phyloP scores from a whole-genome alignment of 1,140 invertebrate species.

The Hycleus phaleratus region DNA sequence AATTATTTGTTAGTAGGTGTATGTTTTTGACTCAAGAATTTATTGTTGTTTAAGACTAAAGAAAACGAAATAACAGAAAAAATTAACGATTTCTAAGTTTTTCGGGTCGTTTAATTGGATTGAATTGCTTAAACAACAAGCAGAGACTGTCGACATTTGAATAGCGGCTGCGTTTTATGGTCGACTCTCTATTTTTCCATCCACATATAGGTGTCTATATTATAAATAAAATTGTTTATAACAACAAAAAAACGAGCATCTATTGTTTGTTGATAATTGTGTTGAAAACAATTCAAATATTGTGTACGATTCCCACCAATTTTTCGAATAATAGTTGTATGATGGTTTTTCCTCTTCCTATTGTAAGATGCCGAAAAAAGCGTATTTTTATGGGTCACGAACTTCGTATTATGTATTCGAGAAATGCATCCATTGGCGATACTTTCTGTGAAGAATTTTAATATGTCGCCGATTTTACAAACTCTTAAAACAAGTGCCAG shows the following conservation, averaged over 20 bases:
- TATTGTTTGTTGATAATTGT: too few species aligned
- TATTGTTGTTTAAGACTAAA: slow-evolving; percentile 30
- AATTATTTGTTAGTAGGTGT: slow-evolving; percentile 23
- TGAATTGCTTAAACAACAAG: slow-evolving; percentile 31
- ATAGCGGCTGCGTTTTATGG: slow-evolving; percentile 37
- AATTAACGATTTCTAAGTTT: slow-evolving; percentile 38
- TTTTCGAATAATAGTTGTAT: too few species aligned
- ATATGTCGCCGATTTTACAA: slow-evolving; percentile 39
- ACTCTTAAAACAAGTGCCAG: slow-evolving; percentile 41
- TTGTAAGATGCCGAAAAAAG: background rate
- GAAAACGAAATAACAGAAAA: slow-evolving; percentile 8
- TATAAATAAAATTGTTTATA: too few species aligned
- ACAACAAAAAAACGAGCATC: too few species aligned
- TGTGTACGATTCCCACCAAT: too few species aligned
- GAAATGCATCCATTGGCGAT: slow-evolving; percentile 26
- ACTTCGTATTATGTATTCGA: slow-evolving; percentile 10
- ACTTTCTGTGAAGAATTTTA: slow-evolving; percentile 34
- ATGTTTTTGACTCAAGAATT: slow-evolving; percentile 36
- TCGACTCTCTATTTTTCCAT: background rate
- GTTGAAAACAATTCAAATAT: too few species aligned
- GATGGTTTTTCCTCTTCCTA: background rate
- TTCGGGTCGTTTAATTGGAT: slow-evolving; percentile 38
- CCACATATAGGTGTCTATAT: too few species aligned
- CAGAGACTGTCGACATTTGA: slow-evolving; percentile 22
- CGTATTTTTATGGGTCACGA: slow-evolving; percentile 1